Evolutionary conservation across 1,140 invertebrate species (phyloP), one percentile per base, ranked within the genome.

Genomic region (Drosophila triauraria): DNA sequence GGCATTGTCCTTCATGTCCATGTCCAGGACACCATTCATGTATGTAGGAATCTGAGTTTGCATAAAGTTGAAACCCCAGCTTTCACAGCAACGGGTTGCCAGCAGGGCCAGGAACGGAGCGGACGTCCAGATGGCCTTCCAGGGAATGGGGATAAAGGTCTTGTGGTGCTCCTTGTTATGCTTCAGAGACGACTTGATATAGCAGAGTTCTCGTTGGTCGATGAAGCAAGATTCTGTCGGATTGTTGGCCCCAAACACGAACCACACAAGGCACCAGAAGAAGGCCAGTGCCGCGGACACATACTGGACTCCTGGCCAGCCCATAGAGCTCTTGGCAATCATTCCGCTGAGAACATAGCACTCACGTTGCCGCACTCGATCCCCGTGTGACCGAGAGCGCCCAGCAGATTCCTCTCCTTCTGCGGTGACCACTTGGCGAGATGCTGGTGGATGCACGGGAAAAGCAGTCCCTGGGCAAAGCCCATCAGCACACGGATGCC

Each of bases 11-110:
- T 95, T 94, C 12, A 99, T 95, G 70, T 98, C 94, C 75, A 97
- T 97, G 48, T 95, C 93, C 3, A 99, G 94, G 1, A 98, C 95
- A 58, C 95, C 94, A 13, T 95, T 95, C 94, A 99, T 96, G 82
- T 98, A 68, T 75, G 95, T 96, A 0, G 98, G 98, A 79, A 99
- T 96, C 93, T 98, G 95, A 0, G 97, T 98, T 53, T 99, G 94
- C 40, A 99, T 94, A 6, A 97, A 98, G 94, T 97, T 98, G 88
- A 97, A 97, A 1, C 97, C 98, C 98, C 97, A 99, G 88, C 97
- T 97, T 82, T 98, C 96, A 0, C 97, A 95, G 91, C 97, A 96
- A 80, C 99, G 97, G 0, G 95, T 95, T 0, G 97, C 93, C 8
- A 97, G 94, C 10, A 98, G 93, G 0, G 97, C 96, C 95, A 96